Evolutionary conservation across 2,797 vertebrate species (phyloP).

Genomic region (Sebastes matsubarae): DNA sequence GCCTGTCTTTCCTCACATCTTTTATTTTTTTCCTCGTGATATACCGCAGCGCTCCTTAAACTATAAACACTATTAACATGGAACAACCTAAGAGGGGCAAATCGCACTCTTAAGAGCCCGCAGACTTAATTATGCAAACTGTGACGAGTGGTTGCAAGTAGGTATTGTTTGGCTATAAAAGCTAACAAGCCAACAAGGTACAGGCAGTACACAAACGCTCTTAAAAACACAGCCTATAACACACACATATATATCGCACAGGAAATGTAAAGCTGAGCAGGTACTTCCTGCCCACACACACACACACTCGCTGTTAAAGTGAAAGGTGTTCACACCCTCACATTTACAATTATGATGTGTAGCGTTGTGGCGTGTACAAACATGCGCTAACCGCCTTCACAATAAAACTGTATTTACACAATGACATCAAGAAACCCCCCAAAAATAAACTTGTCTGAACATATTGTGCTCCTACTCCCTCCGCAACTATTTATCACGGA

Average conservation of each 20-base stretch:
- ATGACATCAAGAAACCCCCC: constrained; percentile 43
- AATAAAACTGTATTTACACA: constrained; percentile 63
- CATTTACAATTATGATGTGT: constrained; percentile 56
- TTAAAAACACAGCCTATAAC: background rate
- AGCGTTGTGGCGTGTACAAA: constrained; percentile 35
- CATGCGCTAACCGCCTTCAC: constrained; percentile 48
- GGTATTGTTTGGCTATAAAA: background rate
- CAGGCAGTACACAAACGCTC: background rate
- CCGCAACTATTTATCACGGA: constrained; percentile 42
- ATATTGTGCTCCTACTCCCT: constrained; percentile 58
- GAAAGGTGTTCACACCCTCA: constrained; percentile 58
- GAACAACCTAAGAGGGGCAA: background rate
- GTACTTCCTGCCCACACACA: constrained; percentile 42
- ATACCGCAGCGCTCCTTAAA: background rate
- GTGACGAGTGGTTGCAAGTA: background rate
- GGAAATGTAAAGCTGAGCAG: constrained; percentile 15
- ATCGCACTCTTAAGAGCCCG: background rate
- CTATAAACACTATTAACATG: background rate
- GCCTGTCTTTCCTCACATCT: background rate
- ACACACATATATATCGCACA: background rate
- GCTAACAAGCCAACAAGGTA: background rate
- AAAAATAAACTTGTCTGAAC: constrained; percentile 70
- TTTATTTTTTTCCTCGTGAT: background rate
- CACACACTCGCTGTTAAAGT: constrained; percentile 30
- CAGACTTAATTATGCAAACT: constrained; percentile 5